Base-by-base conservation (phyloP, 2,797 vertebrate genomes). In the Chaenodraco wilsoni region DNA sequence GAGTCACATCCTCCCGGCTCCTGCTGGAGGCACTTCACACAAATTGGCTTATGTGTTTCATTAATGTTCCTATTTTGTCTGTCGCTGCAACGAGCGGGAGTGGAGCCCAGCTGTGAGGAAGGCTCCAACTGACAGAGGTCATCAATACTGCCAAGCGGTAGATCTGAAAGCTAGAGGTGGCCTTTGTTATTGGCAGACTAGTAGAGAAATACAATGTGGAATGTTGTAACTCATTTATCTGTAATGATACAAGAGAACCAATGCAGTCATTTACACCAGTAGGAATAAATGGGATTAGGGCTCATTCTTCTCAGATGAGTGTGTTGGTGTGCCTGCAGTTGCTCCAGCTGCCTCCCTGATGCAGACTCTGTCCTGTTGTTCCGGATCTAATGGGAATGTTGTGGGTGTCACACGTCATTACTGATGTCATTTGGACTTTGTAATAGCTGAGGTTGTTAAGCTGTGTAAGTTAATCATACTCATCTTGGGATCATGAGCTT, bases 301-400 rank as follows among this genome's bases (percentile, higher is more conserved):
- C 19, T 52, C 78, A 81, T 90, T 88, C 66, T 73, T 87, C 59
- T 82, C 62, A 61, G 52, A 84, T 88, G 84, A 89, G 46, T 17
- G 6, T 68, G 31, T 41, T 69, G 60, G 50, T 73, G 16, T 63
- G 73, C 63, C 40, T 84, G 74, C 79, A 75, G 79, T 69, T 85
- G 72, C 52, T 81, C 70, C 88, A 87, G 87, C 87, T 89, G 88
- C 64, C 64, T 72, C 57, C 56, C 45, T 60, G 17, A 59, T 76
- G 70, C 44, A 43, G 31, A 44, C 62, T 57, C 45, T 23, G 61
- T 72, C 48, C 62, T 50, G 50, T 52, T 62, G 65, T 71, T 76
- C 72, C 52, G 37, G 23, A 56, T 65, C 50, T 60, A n/a, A 73
- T 76, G 74, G 60, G 70, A 82, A 79, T 45, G 59, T 45, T 72